Evolutionary conservation across 2,113 vertebrate species (phyloP).

Genomic region (Chloropsis cyanopogon): DNA sequence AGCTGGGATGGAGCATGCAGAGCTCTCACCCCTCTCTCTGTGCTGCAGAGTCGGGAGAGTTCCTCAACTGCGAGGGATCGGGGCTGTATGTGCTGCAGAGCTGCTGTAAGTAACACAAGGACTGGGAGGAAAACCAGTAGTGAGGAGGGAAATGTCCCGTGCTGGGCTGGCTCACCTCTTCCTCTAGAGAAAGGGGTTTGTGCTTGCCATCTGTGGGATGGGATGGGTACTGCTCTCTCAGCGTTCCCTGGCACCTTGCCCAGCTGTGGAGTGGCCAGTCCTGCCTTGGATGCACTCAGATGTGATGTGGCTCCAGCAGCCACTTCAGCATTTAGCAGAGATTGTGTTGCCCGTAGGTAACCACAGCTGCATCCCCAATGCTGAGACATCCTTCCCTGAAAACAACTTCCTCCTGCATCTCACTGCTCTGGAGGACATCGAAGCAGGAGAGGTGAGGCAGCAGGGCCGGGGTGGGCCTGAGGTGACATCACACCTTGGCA

Average conservation of each 20-base stretch:
- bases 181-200: background rate
- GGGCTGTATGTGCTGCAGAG: constrained; percentile 97
- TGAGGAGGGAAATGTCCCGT: background rate
- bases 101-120: constrained; percentile 85
- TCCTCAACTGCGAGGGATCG: constrained; percentile 97
- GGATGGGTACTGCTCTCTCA: background rate
- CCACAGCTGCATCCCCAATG: constrained; percentile 95
- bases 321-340: background rate
- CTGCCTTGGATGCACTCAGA: background rate
- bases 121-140: too few relatives aligned
- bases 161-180: background rate
- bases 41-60: constrained; percentile 90
- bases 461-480: too few relatives aligned
- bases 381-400: constrained; percentile 92
- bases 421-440: constrained; percentile 86
- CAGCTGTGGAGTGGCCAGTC: background rate
- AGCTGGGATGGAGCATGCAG: fast-evolving
- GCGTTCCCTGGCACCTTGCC: background rate
- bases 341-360: constrained; percentile 76
- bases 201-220: background rate
- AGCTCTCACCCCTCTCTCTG: background rate
- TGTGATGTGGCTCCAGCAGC: background rate
- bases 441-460: constrained; percentile 88
- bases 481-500: background rate
- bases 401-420: constrained; percentile 95